These are phyloP conservation scores for Microcebus lehilahytsara DNA, from an alignment of 2,113 vertebrate genomes.

Conservation along the genomic window DNA sequence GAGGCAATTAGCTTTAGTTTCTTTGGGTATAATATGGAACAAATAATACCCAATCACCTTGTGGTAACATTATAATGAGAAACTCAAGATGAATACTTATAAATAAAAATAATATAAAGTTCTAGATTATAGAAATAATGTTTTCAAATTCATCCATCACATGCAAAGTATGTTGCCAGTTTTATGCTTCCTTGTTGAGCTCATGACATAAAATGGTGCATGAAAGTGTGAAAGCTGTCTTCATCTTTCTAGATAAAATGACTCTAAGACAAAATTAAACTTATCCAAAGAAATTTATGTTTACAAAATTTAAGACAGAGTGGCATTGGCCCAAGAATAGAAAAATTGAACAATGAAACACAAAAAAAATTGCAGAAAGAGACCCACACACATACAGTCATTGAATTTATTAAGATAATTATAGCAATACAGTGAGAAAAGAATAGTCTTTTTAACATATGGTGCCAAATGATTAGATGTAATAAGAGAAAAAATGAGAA, in stretches of 20 bases:
- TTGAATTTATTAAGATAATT: background rate
- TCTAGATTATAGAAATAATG: background rate
- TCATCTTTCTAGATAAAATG: background rate
- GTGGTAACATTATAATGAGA: constrained; percentile 24
- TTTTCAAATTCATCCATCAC: background rate
- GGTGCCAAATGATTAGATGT: background rate
- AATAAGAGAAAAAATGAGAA: background rate
- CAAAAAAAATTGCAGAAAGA: background rate
- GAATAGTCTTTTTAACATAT: background rate
- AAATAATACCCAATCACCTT: constrained; percentile 41
- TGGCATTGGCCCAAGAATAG: background rate
- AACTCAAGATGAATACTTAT: constrained; percentile 9
- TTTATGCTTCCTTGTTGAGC: background rate
- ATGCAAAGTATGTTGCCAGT: background rate
- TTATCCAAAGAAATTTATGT: background rate
- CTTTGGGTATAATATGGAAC: constrained; percentile 40
- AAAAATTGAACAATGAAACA: background rate
- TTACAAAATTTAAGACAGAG: background rate
- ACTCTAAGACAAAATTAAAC: background rate
- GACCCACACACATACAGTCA: background rate
- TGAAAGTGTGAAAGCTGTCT: background rate
- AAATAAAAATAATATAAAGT: constrained; percentile 1
- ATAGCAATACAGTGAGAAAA: background rate
- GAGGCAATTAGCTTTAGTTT: constrained; percentile 62
- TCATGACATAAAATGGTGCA: background rate